Evolutionary conservation across 2,113 vertebrate species (phyloP).

Genomic region (Tachysurus vachellii): DNA sequence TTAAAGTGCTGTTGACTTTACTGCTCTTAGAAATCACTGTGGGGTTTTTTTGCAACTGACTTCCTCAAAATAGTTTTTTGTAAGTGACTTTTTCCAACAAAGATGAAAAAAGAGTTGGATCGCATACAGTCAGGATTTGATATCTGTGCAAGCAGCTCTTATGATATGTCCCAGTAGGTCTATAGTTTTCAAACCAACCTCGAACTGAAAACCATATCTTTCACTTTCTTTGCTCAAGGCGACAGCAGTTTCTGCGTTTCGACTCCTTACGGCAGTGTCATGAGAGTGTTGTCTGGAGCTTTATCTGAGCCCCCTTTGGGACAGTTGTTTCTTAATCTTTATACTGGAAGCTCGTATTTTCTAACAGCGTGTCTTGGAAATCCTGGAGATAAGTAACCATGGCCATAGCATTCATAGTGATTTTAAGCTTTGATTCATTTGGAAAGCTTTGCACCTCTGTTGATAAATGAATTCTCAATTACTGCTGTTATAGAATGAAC

Average conservation of each 20-base stretch:
- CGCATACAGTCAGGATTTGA: background rate
- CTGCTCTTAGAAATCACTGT: constrained; percentile 10
- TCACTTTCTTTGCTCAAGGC: background rate
- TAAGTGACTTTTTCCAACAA: background rate
- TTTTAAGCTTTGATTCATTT: constrained; percentile 11
- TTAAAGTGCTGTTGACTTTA: background rate
- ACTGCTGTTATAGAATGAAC: background rate
- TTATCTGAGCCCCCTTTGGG: background rate
- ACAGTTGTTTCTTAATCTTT: background rate
- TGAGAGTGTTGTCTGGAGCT: background rate
- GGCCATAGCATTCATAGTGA: background rate
- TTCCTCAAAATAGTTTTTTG: constrained; percentile 12
- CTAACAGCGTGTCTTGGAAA: background rate
- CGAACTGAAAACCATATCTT: background rate
- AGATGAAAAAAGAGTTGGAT: background rate
- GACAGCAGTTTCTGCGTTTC: background rate
- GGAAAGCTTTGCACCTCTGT: background rate
- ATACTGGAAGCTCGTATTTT: background rate
- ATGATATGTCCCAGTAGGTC: background rate
- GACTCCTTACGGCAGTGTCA: background rate
- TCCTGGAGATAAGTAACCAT: background rate
- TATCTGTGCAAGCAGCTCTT: background rate
- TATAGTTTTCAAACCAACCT: background rate
- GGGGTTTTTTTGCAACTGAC: background rate
- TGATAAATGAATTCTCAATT: background rate